Conservation (phyloP, 2,888 invertebrate species). For the Amblyteles armatorius region DNA sequence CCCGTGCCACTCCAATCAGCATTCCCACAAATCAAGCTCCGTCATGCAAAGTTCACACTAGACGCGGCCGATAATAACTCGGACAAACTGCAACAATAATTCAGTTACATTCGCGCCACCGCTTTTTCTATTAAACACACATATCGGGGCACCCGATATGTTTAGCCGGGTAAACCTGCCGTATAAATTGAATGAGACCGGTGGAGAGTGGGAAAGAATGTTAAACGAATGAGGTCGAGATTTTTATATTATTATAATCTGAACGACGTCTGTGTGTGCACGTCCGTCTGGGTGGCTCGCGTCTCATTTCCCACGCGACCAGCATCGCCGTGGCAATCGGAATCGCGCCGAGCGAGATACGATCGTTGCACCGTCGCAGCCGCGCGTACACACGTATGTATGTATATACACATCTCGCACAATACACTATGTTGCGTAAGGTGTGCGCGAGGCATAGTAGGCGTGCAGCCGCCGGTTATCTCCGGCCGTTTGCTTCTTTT, state of each 20-base stretch:
- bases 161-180: constrained; percentile 42
- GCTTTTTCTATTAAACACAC: constrained; percentile 37
- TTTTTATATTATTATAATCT: constrained; percentile 38
- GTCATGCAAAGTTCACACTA: constrained; percentile 31
- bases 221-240: constrained; percentile 59
- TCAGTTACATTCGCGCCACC: constrained; percentile 43
- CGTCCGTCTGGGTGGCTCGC: constrained; percentile 53
- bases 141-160: constrained; percentile 17
- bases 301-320: constrained; percentile 70
- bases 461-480: constrained; percentile 59
- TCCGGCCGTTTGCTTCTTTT: constrained; percentile 19
- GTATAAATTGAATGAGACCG: constrained; percentile 36
- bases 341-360: constrained; percentile 63
- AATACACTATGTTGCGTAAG: constrained; percentile 63
- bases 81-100: constrained; percentile 44
- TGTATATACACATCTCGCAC: constrained; percentile 32
- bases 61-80: constrained; percentile 49
- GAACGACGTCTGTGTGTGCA: constrained; percentile 21
- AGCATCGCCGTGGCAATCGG: constrained; percentile 62
- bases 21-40: constrained; percentile 52
- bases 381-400: constrained; percentile 16
- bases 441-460: constrained; percentile 60
- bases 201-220: constrained; percentile 56
- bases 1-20: constrained; percentile 33
- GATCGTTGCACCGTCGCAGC: constrained; percentile 52